Evolutionary conservation across 2,113 vertebrate genomes (phyloP).

Genomic region (Thamnophis sirtalis): DNA sequence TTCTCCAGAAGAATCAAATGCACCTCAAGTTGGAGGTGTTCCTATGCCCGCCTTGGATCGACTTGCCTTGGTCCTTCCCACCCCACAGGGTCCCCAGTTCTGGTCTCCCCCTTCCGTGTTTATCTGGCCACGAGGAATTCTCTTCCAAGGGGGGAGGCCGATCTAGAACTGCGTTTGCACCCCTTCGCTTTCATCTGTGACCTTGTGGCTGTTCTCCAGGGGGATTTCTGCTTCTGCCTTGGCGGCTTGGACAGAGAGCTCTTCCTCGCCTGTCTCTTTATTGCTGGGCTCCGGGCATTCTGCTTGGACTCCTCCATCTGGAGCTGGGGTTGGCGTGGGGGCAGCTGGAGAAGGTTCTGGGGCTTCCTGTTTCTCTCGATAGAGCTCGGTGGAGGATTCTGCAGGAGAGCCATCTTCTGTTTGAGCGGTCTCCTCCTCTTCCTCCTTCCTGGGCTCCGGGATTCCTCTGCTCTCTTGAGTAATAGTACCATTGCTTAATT

Average conservation of each 20-base stretch:
- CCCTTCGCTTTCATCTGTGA: conserved; percentile 53
- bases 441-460: conserved; percentile 21
- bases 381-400: background rate
- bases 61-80: conserved; percentile 16
- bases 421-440: conserved; percentile 30
- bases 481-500: conserved; percentile 57
- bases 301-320: conserved; percentile 34
- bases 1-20: background rate
- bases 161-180: conserved; percentile 74
- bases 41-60: background rate
- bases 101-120: conserved; percentile 14
- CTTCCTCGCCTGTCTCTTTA: conserved; percentile 57
- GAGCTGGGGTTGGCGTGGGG: conserved; percentile 1
- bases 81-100: background rate
- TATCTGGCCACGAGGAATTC: background rate
- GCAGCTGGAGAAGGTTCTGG: conserved; percentile 38
- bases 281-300: conserved; percentile 58
- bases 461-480: background rate
- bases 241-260: rapidly evolving
- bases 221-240: background rate
- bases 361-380: conserved; percentile 30
- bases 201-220: conserved; percentile 4
- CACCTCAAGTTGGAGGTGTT: background rate
- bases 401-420: background rate
- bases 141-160: background rate